Evolutionary conservation across 2,888 invertebrate genomes (phyloP).

Genomic region (Campaea margaritaria): DNA sequence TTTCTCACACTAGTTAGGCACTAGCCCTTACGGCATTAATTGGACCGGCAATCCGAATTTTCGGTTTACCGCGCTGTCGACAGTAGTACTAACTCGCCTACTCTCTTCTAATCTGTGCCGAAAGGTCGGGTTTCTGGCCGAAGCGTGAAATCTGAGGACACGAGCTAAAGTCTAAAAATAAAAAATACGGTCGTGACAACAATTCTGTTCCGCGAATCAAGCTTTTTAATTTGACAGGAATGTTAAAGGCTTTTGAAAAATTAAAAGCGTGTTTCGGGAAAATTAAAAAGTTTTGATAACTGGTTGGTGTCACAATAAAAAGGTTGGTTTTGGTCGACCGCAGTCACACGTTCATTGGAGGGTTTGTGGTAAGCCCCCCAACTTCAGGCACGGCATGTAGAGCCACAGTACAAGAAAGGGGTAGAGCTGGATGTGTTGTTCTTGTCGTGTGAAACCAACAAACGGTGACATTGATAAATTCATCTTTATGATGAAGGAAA

Average conservation of each 20-base stretch:
- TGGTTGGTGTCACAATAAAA: too few species aligned
- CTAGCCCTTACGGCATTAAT: slow-evolving; percentile 15
- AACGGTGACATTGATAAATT: too few species aligned
- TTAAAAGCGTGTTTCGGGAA: neutral
- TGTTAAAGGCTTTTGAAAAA: neutral
- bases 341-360: too few species aligned
- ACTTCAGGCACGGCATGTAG: too few species aligned
- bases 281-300: neutral
- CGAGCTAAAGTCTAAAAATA: slow-evolving; percentile 36
- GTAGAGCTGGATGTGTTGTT: too few species aligned
- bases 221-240: neutral
- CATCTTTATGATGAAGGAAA: too few species aligned
- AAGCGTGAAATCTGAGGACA: slow-evolving; percentile 54
- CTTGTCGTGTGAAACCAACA: too few species aligned
- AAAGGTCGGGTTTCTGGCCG: slow-evolving; percentile 43
- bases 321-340: too few species aligned
- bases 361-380: too few species aligned
- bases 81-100: neutral
- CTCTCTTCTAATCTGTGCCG: slow-evolving; percentile 30
- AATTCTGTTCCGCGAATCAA: slow-evolving; percentile 7
- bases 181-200: slow-evolving; percentile 23
- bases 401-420: too few species aligned
- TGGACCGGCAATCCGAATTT: slow-evolving; percentile 40
- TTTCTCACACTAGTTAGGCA: slow-evolving; percentile 1
- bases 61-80: slow-evolving; percentile 23